Conservation (phyloP, 2,797 vertebrate species). For the Gallinago nigripennis region DNA sequence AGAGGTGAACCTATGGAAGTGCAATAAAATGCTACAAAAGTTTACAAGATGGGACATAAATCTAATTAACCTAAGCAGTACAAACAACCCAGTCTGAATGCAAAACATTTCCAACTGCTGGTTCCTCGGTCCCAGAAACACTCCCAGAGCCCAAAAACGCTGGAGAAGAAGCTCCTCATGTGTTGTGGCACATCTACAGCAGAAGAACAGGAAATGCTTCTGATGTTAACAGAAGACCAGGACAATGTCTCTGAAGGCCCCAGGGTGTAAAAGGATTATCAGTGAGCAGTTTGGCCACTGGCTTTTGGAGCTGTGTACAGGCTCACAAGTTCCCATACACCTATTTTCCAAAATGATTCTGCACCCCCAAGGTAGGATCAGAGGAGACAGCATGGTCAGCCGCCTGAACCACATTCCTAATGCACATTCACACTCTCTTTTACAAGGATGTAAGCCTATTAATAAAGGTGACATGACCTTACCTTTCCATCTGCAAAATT, state of each 20-base stretch:
- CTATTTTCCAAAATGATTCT: neutral
- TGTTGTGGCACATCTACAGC: neutral
- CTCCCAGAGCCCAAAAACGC: neutral
- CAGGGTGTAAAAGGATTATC: neutral
- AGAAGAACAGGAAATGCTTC: neutral
- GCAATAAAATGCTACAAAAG: neutral
- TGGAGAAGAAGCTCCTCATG: neutral
- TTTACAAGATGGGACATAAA: neutral
- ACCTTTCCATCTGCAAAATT: neutral
- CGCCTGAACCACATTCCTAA: too few relatives aligned
- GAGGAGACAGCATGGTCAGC: neutral
- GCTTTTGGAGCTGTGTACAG: neutral
- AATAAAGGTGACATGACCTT: neutral
- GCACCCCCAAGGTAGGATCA: too few relatives aligned
- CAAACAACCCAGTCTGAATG: neutral
- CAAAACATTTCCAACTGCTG: neutral
- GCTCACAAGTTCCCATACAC: neutral
- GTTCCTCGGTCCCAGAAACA: neutral
- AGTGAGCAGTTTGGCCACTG: neutral
- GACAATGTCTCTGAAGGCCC: neutral
- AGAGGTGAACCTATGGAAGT: neutral
- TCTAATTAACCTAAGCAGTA: neutral
- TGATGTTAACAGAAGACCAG: neutral
- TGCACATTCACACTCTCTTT: accelerated
- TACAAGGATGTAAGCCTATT: neutral